Evolutionary conservation across 2,888 invertebrate species (phyloP).

Genomic region (Lasioglossum pauxillum): DNA sequence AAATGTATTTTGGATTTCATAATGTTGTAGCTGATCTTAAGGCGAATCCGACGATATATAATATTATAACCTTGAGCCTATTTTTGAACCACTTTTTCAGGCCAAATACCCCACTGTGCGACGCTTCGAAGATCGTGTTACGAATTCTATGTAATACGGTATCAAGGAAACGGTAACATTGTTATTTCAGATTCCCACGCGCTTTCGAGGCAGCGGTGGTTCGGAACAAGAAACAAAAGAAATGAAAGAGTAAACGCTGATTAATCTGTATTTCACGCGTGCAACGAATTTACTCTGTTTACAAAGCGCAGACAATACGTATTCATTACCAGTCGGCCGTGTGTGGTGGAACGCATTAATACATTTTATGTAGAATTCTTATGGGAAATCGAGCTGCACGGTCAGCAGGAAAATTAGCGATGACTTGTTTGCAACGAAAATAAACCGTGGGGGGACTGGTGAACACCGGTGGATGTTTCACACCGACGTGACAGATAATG

Average conservation of each 20-base stretch:
- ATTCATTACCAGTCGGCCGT: slow-evolving; percentile 23
- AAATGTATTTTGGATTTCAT: no score
- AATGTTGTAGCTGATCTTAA: no score
- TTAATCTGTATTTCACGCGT: slow-evolving; percentile 10
- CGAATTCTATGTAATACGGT: neutral
- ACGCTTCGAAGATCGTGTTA: neutral
- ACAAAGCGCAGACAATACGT: slow-evolving; percentile 33
- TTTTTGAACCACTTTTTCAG: no score
- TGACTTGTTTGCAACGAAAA: slow-evolving; percentile 49
- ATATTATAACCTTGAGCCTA: no score
- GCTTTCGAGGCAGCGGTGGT: neutral
- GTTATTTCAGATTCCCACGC: neutral
- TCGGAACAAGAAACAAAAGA: neutral
- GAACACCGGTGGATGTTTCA: slow-evolving; percentile 20
- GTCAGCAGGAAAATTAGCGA: slow-evolving; percentile 50
- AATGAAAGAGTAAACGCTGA: neutral
- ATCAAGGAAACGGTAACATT: neutral
- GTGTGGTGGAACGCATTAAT: slow-evolving; percentile 32
- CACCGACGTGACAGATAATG: slow-evolving; percentile 30
- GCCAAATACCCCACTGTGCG: no score
- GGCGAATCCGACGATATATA: no score
- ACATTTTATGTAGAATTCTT: slow-evolving; percentile 47
- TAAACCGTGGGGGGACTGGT: slow-evolving; percentile 18
- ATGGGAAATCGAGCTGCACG: slow-evolving; percentile 53
- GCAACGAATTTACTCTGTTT: slow-evolving; percentile 3